Percentiles rank a stretch among this genome's conserved stretches.
Conservation (phyloP, 2,113 vertebrate species). For the Syngnathus floridae region DNA sequence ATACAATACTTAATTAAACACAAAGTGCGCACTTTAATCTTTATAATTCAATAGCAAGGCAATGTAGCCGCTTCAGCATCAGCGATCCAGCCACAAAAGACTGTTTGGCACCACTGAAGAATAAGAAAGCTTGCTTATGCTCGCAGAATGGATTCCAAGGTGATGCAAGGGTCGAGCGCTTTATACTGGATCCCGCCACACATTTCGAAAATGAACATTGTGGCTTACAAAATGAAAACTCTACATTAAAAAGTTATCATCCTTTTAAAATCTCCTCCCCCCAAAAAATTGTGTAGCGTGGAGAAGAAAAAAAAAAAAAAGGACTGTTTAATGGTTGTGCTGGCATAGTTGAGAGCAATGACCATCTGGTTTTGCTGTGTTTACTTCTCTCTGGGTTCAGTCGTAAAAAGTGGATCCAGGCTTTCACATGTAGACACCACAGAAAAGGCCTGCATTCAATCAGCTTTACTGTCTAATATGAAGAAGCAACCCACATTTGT, state of each 20-base stretch:
- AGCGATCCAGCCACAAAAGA: too few species aligned
- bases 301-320: not conserved
- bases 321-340: not conserved
- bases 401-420: constrained; percentile 37
- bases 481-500: not conserved
- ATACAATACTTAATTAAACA: too few species aligned
- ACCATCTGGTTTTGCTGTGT: constrained; percentile 58
- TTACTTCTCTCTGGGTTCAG: constrained; percentile 45
- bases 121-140: too few species aligned
- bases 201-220: not conserved
- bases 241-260: not conserved
- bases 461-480: constrained; percentile 20
- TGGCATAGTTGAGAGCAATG: constrained; percentile 29
- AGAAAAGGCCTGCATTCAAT: constrained; percentile 35
- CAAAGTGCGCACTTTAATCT: too few species aligned
- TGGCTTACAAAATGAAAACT: not conserved
- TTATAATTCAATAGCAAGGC: too few species aligned
- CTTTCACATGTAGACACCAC: constrained; percentile 35
- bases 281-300: not conserved
- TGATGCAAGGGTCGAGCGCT: not conserved
- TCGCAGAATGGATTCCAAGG: not conserved
- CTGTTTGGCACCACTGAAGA: too few species aligned
- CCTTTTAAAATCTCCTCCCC: not conserved
- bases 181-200: not conserved
- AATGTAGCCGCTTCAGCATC: too few species aligned